phyloP scores from a whole-genome alignment of 1,140 invertebrate genomes.

The Nephotettix cincticeps region DNA sequence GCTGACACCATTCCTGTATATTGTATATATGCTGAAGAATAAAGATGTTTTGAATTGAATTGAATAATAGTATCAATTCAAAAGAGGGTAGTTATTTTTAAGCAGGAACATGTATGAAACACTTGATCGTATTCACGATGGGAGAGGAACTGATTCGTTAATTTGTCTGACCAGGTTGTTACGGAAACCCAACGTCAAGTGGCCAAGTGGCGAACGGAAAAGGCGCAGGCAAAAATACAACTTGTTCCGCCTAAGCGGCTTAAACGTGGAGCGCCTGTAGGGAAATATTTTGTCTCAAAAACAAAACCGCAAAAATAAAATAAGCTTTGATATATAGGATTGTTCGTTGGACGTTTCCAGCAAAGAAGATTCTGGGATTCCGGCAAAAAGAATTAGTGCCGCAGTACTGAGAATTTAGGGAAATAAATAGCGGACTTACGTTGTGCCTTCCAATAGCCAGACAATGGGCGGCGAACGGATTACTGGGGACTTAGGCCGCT shows the following conservation, averaged over 20 bases:
- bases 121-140: too few species aligned
- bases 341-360: constrained; percentile 23
- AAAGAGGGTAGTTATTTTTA: too few species aligned
- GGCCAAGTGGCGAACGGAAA: not conserved
- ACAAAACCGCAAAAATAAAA: constrained; percentile 34
- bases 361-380: constrained; percentile 29
- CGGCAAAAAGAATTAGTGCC: constrained; percentile 30
- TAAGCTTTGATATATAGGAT: constrained; percentile 33
- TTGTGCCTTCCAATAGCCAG: constrained; percentile 10
- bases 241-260: constrained; percentile 30
- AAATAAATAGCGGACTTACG: constrained; percentile 19
- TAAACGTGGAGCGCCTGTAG: constrained; percentile 22
- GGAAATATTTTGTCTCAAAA: constrained; percentile 29
- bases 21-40: too few species aligned
- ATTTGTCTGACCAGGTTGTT: not conserved
- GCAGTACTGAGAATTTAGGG: constrained; percentile 4
- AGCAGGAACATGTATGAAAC: too few species aligned
- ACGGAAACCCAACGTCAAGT: too few species aligned
- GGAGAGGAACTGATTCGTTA: not conserved
- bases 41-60: too few species aligned
- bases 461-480: not conserved
- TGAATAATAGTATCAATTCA: too few species aligned
- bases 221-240: constrained; percentile 29
- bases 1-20: too few species aligned
- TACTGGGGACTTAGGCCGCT: not conserved